Conservation (phyloP, 2,888 invertebrate genomes). For the Ramazzottius varieornatus region DNA sequence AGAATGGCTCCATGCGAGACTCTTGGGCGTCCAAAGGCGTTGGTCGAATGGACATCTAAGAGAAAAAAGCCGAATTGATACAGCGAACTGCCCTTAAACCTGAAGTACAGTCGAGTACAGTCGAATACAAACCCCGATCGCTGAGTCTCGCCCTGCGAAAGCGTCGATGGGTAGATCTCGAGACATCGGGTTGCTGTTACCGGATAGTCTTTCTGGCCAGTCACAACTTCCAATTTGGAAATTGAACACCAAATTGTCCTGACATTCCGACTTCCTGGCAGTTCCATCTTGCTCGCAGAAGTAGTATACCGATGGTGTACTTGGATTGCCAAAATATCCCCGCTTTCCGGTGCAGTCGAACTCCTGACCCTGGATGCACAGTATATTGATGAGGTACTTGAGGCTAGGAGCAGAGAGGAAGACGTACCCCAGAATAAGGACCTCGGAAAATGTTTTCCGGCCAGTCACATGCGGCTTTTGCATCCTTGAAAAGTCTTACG, state of each 20-base stretch:
- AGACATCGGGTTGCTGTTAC: not conserved
- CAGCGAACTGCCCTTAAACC: too few species aligned
- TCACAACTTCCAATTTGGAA: not conserved
- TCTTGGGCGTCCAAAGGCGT: not conserved
- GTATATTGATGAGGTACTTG: not conserved
- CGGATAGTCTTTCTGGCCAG: not conserved
- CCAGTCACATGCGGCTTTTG: not conserved
- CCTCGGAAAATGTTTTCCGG: slow-evolving; percentile 2
- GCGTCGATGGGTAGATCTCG: not conserved
- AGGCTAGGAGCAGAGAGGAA: not conserved
- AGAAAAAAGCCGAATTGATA: not conserved
- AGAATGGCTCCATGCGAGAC: not conserved
- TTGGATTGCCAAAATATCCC: not conserved
- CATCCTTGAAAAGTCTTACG: not conserved
- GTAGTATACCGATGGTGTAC: not conserved
- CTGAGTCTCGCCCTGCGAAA: not conserved
- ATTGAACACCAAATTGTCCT: not conserved
- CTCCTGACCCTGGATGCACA: not conserved
- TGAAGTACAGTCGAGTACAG: too few species aligned
- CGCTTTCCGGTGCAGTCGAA: not conserved
- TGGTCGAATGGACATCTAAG: not conserved
- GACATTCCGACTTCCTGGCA: not conserved
- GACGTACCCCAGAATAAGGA: not conserved
- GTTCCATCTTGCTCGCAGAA: slow-evolving; percentile 2
- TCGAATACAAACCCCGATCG: not conserved